phyloP scores from a whole-genome alignment of 2,797 vertebrate genomes.

The Valencia hispanica region DNA sequence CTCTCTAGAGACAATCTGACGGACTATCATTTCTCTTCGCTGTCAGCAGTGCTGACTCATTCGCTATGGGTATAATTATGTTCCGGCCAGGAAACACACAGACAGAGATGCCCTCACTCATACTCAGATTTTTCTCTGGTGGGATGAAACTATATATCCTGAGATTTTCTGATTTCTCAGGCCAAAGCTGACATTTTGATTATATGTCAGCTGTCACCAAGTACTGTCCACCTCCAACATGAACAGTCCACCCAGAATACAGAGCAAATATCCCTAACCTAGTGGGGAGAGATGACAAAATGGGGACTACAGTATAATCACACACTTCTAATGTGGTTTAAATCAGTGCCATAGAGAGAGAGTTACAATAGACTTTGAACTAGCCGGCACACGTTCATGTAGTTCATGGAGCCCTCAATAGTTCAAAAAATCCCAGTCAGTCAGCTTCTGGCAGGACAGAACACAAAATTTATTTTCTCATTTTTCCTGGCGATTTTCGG shows the following conservation, averaged over 20 bases:
- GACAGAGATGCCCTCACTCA: background rate
- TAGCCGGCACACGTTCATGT: too few species aligned
- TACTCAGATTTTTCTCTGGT: background rate
- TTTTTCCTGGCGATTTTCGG: too few species aligned
- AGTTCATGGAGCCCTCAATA: too few species aligned
- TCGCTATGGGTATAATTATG: conserved; percentile 30
- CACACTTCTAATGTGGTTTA: background rate
- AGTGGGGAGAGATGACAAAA: background rate
- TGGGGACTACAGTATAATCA: background rate
- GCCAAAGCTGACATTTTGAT: conserved; percentile 20
- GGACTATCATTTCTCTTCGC: conserved; percentile 43
- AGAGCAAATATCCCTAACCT: background rate
- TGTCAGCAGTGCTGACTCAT: conserved; percentile 23
- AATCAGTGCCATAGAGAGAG: too few species aligned
- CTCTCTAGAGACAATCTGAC: conserved; percentile 39
- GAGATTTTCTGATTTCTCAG: background rate
- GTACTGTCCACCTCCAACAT: background rate
- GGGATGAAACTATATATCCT: conserved; percentile 8
- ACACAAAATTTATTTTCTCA: too few species aligned
- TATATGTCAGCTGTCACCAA: conserved; percentile 3
- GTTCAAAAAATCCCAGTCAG: too few species aligned
- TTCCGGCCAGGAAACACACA: conserved; percentile 5
- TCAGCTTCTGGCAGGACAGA: too few species aligned
- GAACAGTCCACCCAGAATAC: background rate
- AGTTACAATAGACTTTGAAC: too few species aligned